Base-by-base conservation (phyloP, 2,888 invertebrate genomes). In the Drosophila vallismaia region DNA sequence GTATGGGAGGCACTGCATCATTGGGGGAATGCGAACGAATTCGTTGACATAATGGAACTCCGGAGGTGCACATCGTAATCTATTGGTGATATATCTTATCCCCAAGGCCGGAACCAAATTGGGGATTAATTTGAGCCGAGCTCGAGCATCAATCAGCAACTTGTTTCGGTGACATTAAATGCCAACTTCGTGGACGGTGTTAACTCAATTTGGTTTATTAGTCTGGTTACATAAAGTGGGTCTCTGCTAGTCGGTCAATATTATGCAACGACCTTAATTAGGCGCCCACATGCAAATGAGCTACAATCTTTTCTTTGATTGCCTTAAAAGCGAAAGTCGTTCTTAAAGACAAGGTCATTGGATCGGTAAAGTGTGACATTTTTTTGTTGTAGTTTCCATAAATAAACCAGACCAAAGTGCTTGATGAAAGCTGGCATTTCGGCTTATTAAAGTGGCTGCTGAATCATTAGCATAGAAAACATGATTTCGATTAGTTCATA, bases 181-280 rank as follows among this genome's bases (percentile, higher is more conserved):
- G 82, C 58, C 4, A 51, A 12, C 54, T 45, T 31, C 59, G 73
- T 63, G 14, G 42, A 60, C 46, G 50, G 59, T 56, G 62, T 51
- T 50, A 71, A 70, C 70, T 70, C 46, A 48, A 70, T 57, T 52
- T 76, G 75, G 67, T 69, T 79, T 83, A 84, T 71, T 76, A 72
- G 84, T 66, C 59, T 72, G 77, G 64, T 84, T 86, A 81, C 80
- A 86, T 68, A 69, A 84, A 72, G 58, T 45, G 24, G 56, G 19
- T 50, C 48, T 66, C 14, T 24, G 58, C 69, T 60, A 70, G 55
- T 72, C 80, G 80, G 86, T 81, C 86, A 81, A 86, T 60, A 84
- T 72, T 86, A 81, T 81, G 80, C 80, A 84, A 63, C 72, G 87
- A 59, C 87, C 80, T 77, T 81, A 86, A 86, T 84, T 83, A 58